Evolutionary conservation across 1,140 invertebrate species (phyloP), one percentile per base, ranked within the genome.

Genomic region (Pogonognathellus flavescens): DNA sequence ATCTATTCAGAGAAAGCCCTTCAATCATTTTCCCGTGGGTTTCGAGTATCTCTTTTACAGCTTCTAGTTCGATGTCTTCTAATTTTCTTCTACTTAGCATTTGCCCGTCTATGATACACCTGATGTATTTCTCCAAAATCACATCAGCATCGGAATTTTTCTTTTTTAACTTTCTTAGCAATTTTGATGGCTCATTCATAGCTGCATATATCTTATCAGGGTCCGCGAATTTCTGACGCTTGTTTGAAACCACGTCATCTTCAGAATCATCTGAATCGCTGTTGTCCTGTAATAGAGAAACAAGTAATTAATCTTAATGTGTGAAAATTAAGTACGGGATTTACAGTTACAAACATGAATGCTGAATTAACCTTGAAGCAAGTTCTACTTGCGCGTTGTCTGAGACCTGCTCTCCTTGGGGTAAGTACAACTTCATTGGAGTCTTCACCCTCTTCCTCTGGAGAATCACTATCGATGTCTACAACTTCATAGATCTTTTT

Each of bases 381-480:
- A 76, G 41, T 25, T 4, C 31, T 4, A 20, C 18, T 16, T 13
- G 14, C 16, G 5, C 70, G 25, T 49, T 76, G 41, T 18, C 70
- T 13, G 49, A 76, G 49, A 5, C 70, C 70, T 41, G 41, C 70
- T 76, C 70, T 76, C 9, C 70, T 11, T 9, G 70, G 70, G n/a
- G 16, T 11, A 57, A 57, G 1, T 4, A 5, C n/a, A 1, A 3
- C 41, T 76, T 31, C 0, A 76, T 20, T 4, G 62, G 70, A 2
- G 0, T n/a, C 8, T 76, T 57, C 53, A 14, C 1, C 70, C 16
- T 50, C 14, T 16, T 76, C 70, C 25, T 41, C 31, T 0, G 41
- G 13, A 49, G 70, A 76, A 76, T 76, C 70, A 10, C 70, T 76
- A 0, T 76, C 70, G n/a, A 76, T 49, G 18, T 76, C 70, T 18